Percentiles rank a stretch among this genome's conserved stretches.
phyloP scores from a whole-genome alignment of 2,113 vertebrate species.

The Salvelinus alpinus region DNA sequence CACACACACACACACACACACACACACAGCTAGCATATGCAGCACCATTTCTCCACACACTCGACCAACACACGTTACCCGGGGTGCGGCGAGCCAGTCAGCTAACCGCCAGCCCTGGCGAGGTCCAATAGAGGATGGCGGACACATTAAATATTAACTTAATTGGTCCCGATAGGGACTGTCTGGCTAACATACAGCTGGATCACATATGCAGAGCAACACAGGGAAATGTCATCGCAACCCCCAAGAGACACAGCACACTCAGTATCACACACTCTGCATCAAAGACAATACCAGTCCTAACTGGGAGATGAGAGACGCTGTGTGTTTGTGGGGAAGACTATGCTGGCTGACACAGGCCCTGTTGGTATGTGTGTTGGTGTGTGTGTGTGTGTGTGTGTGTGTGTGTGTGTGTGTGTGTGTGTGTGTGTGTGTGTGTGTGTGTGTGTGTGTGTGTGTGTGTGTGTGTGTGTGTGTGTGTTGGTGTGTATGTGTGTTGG shows the following conservation, averaged over 20 bases:
- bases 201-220: constrained; percentile 33
- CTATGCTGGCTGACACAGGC: not conserved
- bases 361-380: not conserved
- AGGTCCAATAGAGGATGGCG: constrained; percentile 51
- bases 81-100: not conserved
- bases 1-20: no score
- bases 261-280: constrained; percentile 49
- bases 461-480: not conserved
- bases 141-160: constrained; percentile 77
- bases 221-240: constrained; percentile 70
- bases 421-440: not conserved
- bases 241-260: constrained; percentile 55
- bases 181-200: constrained; percentile 64
- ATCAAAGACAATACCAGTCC: constrained; percentile 76
- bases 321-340: constrained; percentile 6
- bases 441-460: no score
- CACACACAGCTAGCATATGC: no score
- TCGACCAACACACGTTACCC: not conserved
- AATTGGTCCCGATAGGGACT: constrained; percentile 72
- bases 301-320: constrained; percentile 75
- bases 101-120: constrained; percentile 55
- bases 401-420: constrained; percentile 45
- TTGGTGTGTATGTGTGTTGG: not conserved
- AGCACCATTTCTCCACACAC: not conserved
- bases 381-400: constrained; percentile 14